Conservation (phyloP, 2,797 vertebrate genomes). For the Euphonia xanthogaster region DNA sequence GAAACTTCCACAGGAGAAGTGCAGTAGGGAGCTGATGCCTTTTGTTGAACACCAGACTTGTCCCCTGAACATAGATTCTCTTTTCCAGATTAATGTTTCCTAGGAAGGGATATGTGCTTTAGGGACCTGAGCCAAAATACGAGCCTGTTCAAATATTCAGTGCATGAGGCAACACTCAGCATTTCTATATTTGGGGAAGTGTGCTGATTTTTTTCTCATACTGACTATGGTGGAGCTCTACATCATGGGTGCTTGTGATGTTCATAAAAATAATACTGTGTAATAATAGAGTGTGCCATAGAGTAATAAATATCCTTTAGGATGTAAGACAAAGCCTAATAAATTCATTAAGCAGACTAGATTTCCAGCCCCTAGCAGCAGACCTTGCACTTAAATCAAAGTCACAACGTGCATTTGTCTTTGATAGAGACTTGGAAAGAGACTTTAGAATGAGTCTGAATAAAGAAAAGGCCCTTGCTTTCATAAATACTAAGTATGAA, state of each 20-base stretch:
- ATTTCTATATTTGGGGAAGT: constrained; percentile 37
- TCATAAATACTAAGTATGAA: background rate
- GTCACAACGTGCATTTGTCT: background rate
- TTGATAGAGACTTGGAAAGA: background rate
- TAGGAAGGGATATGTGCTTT: background rate
- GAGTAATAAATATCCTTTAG: constrained; percentile 16
- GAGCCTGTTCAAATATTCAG: background rate
- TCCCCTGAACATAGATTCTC: background rate
- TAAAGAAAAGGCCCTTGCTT: background rate
- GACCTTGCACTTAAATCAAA: background rate
- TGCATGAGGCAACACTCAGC: background rate
- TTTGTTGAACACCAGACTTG: background rate
- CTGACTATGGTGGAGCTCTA: background rate
- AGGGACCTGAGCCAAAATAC: constrained; percentile 2
- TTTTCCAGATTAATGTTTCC: background rate
- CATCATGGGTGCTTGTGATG: background rate
- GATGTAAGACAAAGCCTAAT: background rate
- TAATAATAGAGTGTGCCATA: background rate
- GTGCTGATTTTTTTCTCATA: background rate
- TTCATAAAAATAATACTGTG: background rate
- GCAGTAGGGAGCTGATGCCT: background rate
- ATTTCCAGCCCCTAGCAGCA: background rate
- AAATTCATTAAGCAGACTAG: background rate
- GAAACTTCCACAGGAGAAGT: background rate
- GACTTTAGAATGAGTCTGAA: background rate